Evolutionary conservation across 1,140 invertebrate species (phyloP).

Genomic region (Drosophila eugracilis): DNA sequence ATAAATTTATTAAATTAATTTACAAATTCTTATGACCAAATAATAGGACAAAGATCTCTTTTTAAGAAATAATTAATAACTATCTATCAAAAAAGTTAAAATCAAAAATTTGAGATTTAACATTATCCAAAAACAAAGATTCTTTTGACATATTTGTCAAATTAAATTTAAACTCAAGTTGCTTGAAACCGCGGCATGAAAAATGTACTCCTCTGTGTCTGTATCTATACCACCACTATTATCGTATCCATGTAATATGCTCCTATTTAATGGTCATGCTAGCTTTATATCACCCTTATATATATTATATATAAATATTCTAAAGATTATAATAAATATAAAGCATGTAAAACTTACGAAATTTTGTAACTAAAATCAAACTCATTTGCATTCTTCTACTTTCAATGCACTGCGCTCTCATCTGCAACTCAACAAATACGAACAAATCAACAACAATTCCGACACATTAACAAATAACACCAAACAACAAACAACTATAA

Average conservation of each 20-base stretch:
- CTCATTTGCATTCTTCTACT: slow-evolving; percentile 85
- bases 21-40: background rate
- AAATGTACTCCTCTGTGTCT: slow-evolving; percentile 36
- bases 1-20: slow-evolving; percentile 7
- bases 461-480: slow-evolving; percentile 28
- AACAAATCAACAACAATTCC: slow-evolving; percentile 50
- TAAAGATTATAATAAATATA: slow-evolving; percentile 15
- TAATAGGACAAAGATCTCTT: background rate
- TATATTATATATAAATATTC: slow-evolving; percentile 28
- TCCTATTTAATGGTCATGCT: slow-evolving; percentile 65
- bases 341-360: slow-evolving; percentile 67
- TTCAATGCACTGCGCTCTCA: slow-evolving; percentile 73
- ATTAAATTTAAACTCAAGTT: slow-evolving; percentile 7
- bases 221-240: slow-evolving; percentile 21
- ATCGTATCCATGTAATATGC: slow-evolving; percentile 50
- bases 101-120: too few species aligned
- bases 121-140: background rate
- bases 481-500: slow-evolving; percentile 38
- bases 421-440: slow-evolving; percentile 58
- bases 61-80: too few species aligned
- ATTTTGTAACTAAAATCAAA: slow-evolving; percentile 87
- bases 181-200: slow-evolving; percentile 59
- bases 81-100: too few species aligned
- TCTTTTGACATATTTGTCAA: background rate
- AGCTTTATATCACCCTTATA: slow-evolving; percentile 65